Evolutionary conservation across 1,140 invertebrate genomes (phyloP).

Genomic region (Solenopsis invicta): DNA sequence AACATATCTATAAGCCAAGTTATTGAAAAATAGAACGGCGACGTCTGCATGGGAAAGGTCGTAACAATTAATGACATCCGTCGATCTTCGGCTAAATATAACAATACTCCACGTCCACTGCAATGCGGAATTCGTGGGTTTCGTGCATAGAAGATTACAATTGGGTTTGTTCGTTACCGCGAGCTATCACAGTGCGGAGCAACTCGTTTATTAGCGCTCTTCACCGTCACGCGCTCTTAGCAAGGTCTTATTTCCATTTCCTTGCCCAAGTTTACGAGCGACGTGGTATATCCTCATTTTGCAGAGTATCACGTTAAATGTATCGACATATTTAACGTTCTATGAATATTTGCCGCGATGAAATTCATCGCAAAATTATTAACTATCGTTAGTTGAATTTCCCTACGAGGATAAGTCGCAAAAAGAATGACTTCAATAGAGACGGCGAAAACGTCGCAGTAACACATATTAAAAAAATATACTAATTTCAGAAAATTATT

Average conservation of each 20-base stretch:
- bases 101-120: slow-evolving; percentile 13
- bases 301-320: neutral
- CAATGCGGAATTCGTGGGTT: slow-evolving; percentile 57
- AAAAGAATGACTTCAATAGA: neutral
- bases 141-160: slow-evolving; percentile 47
- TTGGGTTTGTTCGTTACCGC: slow-evolving; percentile 25
- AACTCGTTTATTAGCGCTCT: slow-evolving; percentile 10
- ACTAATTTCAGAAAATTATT: no score
- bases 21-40: neutral
- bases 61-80: slow-evolving; percentile 47
- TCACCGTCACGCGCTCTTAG: neutral
- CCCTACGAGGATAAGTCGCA: neutral
- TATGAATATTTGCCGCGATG: neutral
- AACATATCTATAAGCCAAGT: neutral
- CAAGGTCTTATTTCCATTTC: neutral
- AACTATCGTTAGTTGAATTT: neutral
- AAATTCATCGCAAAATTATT: neutral
- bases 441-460: neutral
- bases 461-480: neutral
- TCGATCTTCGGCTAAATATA: slow-evolving; percentile 37
- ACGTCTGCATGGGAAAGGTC: slow-evolving; percentile 13
- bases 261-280: neutral
- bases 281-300: neutral
- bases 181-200: slow-evolving; percentile 12
- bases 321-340: no score